Base-by-base conservation (phyloP, 1,140 invertebrate species). In the Diplogasteroides magnus region DNA sequence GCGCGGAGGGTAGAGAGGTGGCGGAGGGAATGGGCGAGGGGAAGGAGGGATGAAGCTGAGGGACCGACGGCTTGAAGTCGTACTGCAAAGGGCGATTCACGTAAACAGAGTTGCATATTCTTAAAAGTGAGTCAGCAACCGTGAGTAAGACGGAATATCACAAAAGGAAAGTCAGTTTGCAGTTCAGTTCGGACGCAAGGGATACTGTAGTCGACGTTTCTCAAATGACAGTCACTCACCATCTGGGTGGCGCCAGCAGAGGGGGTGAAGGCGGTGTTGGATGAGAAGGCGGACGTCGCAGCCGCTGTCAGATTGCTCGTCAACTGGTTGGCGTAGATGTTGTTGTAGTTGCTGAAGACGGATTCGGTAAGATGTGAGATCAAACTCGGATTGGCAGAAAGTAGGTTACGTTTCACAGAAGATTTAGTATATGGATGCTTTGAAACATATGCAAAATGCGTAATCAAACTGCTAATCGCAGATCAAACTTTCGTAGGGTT, bases 331-430 rank as follows among this genome's bases (percentile, higher is more conserved):
- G 37, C 6, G 37, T 48, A 48, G 37, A 48, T 6, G 37, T 60
- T 72, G 70, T 28, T 72, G 70, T 1, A 72, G 60, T 19, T 67
- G 67, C 70, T 71, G 64, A 59, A 67, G 48, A 37, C 1, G 14
- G 11, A 67, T 27, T 64, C 19, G 26, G 28, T 19, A 28, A 0
- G 29, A 67, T n/a, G 1, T 23, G 28, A 2, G 14, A 58, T 58
- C 19, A 25, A 60, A 13, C 1, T 13, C 15, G 15, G 27, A 28
- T 25, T 28, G 19, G 6, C 37, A 14, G 15, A 15, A 2, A 19
- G 15, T 31, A 31, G 48, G 29, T 27, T 48, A 67, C 64, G 27
- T 65, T 71, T 65, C 19, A 65, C 55, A 6, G 63, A 65, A 6
- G 63, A 65, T 56, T 65, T 55, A 57, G 55, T 65, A 23, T 65